These are phyloP conservation scores for Laticauda laticaudata DNA, from an alignment of 2,113 vertebrate genomes.

Conservation along the genomic window DNA sequence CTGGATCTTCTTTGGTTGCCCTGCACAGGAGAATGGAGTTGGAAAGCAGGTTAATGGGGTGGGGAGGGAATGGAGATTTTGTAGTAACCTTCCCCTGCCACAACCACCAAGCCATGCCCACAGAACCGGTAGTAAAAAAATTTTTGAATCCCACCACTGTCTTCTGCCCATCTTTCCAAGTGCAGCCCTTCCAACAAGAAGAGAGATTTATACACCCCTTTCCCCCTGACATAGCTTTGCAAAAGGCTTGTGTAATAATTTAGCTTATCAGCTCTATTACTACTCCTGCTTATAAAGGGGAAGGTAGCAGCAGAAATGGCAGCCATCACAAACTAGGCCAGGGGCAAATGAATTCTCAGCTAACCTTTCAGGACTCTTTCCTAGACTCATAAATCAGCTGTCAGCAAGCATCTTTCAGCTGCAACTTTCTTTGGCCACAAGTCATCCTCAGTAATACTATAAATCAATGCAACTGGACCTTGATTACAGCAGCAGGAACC, in stretches of 20 bases:
- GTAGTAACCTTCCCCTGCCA: too few species aligned
- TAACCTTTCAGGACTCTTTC: slow-evolving; percentile 39
- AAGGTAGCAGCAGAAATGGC: slow-evolving; percentile 23
- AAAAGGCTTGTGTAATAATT: slow-evolving; percentile 48
- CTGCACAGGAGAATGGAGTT: too few species aligned
- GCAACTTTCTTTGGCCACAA: slow-evolving; percentile 31
- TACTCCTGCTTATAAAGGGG: slow-evolving; percentile 35
- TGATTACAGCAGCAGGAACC: background rate
- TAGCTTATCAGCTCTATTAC: slow-evolving; percentile 53
- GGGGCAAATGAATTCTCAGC: slow-evolving; percentile 45
- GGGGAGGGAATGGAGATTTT: too few species aligned
- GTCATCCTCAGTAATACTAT: slow-evolving; percentile 23
- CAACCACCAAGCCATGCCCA: too few species aligned
- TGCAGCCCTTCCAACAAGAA: slow-evolving; percentile 18
- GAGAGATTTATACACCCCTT: background rate
- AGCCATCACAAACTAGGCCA: slow-evolving; percentile 24
- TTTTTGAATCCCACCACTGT: too few species aligned
- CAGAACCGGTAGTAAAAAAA: too few species aligned
- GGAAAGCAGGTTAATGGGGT: too few species aligned
- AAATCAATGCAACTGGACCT: slow-evolving; percentile 32
- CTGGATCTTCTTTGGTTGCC: too few species aligned
- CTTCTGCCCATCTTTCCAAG: slow-evolving; percentile 14
- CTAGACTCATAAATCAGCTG: slow-evolving; percentile 47
- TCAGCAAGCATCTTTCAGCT: slow-evolving; percentile 38
- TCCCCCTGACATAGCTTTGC: slow-evolving; percentile 47